phyloP scores from a whole-genome alignment of 2,797 vertebrate species.

The Sebastolobus alascanus region DNA sequence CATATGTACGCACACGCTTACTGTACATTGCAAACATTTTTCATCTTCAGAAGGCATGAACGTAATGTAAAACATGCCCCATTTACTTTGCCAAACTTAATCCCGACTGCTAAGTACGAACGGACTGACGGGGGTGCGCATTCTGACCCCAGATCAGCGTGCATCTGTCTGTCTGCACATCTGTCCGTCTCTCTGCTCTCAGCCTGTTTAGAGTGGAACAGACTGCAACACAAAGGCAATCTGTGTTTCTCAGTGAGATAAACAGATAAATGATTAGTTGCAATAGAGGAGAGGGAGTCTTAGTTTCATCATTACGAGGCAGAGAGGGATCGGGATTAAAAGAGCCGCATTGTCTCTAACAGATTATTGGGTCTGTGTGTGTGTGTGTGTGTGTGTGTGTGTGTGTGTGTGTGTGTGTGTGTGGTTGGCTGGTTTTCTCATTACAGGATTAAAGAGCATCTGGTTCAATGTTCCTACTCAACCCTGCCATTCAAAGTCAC shows the following conservation, averaged over 20 bases:
- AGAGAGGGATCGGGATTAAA: conserved; percentile 76
- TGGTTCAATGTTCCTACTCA: conserved; percentile 82
- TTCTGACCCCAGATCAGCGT: conserved; percentile 47
- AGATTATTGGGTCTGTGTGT: conserved; percentile 63
- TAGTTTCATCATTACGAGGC: conserved; percentile 70
- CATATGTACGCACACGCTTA: not conserved
- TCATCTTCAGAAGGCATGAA: conserved; percentile 25
- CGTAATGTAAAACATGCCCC: conserved; percentile 42
- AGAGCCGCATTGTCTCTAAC: conserved; percentile 71
- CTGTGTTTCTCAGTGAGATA: conserved; percentile 74
- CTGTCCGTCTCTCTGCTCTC: conserved; percentile 53
- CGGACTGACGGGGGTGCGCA: not conserved
- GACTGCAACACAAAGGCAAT: conserved; percentile 72
- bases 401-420: conserved; percentile 13
- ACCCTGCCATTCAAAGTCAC: conserved; percentile 75
- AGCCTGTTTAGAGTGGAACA: conserved; percentile 56
- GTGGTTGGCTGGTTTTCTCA: conserved; percentile 80
- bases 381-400: conserved; percentile 42
- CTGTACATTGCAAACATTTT: conserved; percentile 14
- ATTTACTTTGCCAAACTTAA: conserved; percentile 63
- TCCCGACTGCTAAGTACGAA: conserved; percentile 44
- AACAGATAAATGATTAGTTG: conserved; percentile 79
- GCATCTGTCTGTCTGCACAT: conserved; percentile 56
- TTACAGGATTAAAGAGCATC: conserved; percentile 86
- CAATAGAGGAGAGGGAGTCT: conserved; percentile 73